Evolutionary conservation across 2,888 invertebrate species (phyloP).

Genomic region (Zaprionus obscuricornis): DNA sequence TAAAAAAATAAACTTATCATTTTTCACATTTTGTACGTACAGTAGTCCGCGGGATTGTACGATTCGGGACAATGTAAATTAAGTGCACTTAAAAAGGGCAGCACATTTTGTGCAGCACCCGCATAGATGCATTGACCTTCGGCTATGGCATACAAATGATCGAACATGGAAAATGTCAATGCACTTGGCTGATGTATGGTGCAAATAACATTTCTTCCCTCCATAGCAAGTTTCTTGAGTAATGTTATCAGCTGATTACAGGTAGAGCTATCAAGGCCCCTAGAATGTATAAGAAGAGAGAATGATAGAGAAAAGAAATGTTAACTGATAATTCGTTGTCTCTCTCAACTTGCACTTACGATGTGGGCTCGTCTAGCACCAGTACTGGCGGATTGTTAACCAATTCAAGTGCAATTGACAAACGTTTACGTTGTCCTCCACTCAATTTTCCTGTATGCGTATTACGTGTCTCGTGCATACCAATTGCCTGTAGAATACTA

Average conservation of each 20-base stretch:
- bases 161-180: slow-evolving; percentile 93
- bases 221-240: slow-evolving; percentile 91
- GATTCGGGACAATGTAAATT: slow-evolving; percentile 92
- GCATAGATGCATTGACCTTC: slow-evolving; percentile 92
- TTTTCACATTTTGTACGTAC: slow-evolving; percentile 86
- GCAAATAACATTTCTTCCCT: slow-evolving; percentile 93
- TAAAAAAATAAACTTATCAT: neutral
- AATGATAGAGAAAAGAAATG: neutral
- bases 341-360: slow-evolving; percentile 84
- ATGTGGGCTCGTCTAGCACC: slow-evolving; percentile 97
- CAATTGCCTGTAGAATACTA: slow-evolving; percentile 91
- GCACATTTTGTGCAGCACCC: slow-evolving; percentile 89
- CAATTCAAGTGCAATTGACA: slow-evolving; percentile 95
- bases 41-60: slow-evolving; percentile 95
- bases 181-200: slow-evolving; percentile 97
- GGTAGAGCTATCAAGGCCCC: slow-evolving; percentile 91
- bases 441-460: slow-evolving; percentile 90
- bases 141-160: slow-evolving; percentile 92
- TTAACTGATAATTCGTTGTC: neutral
- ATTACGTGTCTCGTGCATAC: slow-evolving; percentile 87
- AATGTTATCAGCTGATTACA: slow-evolving; percentile 92
- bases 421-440: slow-evolving; percentile 95
- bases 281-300: slow-evolving; percentile 81
- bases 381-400: slow-evolving; percentile 96
- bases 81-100: slow-evolving; percentile 90